phyloP scores from a whole-genome alignment of 2,797 vertebrate species.

The Australoheros facetus region DNA sequence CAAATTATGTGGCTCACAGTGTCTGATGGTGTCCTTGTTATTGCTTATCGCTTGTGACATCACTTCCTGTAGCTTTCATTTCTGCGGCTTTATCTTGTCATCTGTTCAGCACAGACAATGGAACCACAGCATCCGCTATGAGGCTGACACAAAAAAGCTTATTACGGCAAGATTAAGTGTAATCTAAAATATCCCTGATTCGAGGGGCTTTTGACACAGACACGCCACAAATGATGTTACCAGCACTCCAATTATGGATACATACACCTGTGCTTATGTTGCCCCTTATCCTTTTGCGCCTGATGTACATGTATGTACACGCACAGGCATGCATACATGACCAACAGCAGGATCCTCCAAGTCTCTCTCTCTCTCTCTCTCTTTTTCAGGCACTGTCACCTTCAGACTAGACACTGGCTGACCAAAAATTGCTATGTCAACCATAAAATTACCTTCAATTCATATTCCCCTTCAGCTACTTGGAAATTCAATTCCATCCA shows the following conservation, averaged over 20 bases:
- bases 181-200: slow-evolving; percentile 60
- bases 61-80: slow-evolving; percentile 75
- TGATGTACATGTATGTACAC: background rate
- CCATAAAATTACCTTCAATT: slow-evolving; percentile 67
- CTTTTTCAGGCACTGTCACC: slow-evolving; percentile 7
- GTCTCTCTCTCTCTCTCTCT: slow-evolving; percentile 1
- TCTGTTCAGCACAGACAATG: slow-evolving; percentile 70
- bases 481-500: slow-evolving; percentile 40
- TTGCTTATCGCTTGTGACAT: slow-evolving; percentile 76
- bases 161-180: slow-evolving; percentile 60
- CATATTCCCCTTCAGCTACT: slow-evolving; percentile 53
- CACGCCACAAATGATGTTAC: slow-evolving; percentile 22
- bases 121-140: slow-evolving; percentile 52
- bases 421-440: slow-evolving; percentile 55
- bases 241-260: background rate
- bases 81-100: slow-evolving; percentile 71
- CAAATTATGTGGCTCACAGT: slow-evolving; percentile 67
- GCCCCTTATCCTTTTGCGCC: background rate
- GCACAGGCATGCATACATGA: slow-evolving; percentile 1
- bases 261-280: background rate
- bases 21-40: slow-evolving; percentile 71
- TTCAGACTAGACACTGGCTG: slow-evolving; percentile 25
- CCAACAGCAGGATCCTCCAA: background rate
- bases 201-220: slow-evolving; percentile 45
- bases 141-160: slow-evolving; percentile 63